A percentile compares a stretch with the other conserved stretches of the same genome.
Conservation (phyloP, 2,113 vertebrate genomes). For the Propithecus coquereli region DNA sequence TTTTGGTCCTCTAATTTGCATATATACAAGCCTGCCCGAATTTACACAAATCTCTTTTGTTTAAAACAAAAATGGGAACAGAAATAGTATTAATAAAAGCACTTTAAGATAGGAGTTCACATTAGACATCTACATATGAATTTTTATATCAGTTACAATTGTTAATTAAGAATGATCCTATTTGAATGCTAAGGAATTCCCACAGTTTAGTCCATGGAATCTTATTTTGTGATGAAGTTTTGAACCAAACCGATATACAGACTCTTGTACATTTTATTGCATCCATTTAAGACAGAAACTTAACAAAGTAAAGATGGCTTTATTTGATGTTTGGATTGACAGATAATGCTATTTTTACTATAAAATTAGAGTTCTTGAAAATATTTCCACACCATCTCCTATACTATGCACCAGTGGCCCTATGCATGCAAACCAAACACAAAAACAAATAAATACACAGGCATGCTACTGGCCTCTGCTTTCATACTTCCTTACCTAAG, state of each 20-base stretch:
- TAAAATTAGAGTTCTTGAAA: neutral
- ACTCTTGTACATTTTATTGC: neutral
- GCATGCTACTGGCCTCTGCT: neutral
- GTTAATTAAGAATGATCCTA: neutral
- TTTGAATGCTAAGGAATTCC: neutral
- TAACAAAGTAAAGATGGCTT: neutral
- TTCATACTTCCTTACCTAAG: neutral
- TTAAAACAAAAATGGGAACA: conserved; percentile 10
- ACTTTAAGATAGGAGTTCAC: neutral
- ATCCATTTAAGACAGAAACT: neutral
- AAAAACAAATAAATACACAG: neutral
- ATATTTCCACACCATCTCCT: neutral
- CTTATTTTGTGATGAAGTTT: neutral
- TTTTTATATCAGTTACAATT: neutral
- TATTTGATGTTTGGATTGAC: neutral
- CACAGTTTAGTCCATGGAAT: neutral
- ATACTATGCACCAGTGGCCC: neutral
- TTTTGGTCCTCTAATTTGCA: neutral
- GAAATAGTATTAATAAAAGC: neutral
- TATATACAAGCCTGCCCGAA: neutral
- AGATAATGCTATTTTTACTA: neutral
- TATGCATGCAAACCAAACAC: neutral
- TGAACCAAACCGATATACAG: neutral
- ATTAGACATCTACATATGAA: neutral
- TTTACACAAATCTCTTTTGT: neutral